These are phyloP conservation scores for Panopea generosa DNA, from an alignment of 2,888 invertebrate species.

Conservation along the genomic window DNA sequence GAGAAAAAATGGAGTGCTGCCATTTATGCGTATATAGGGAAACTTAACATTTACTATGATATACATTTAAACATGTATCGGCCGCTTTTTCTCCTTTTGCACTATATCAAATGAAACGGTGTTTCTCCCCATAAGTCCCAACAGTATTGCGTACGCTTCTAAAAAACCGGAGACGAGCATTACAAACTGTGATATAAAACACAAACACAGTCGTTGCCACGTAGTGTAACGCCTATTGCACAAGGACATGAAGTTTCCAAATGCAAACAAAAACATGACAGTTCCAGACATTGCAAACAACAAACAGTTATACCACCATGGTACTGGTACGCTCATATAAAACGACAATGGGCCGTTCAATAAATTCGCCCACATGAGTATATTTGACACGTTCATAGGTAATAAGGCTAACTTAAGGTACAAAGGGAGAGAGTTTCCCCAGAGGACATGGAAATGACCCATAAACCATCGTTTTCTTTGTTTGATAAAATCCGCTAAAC, in stretches of 20 bases:
- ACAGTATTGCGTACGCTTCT: slow-evolving; percentile 15
- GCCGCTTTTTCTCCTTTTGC: slow-evolving; percentile 21
- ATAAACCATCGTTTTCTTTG: slow-evolving; percentile 31
- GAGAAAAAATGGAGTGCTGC: too few relatives aligned
- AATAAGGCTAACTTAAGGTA: slow-evolving; percentile 4
- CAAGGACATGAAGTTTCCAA: slow-evolving; percentile 49
- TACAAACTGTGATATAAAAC: slow-evolving; percentile 16
- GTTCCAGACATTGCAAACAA: slow-evolving; percentile 12
- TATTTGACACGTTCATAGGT: slow-evolving; percentile 5
- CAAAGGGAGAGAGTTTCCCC: slow-evolving; percentile 1
- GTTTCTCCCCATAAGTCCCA: slow-evolving; percentile 27
- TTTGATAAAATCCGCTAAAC: slow-evolving; percentile 32
- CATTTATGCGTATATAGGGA: too few relatives aligned
- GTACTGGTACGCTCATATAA: background rate
- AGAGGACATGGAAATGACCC: slow-evolving; percentile 40
- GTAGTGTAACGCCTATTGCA: slow-evolving; percentile 12
- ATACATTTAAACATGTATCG: too few relatives aligned
- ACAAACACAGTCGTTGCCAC: slow-evolving; percentile 1
- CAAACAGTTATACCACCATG: slow-evolving; percentile 4
- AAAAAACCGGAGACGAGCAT: slow-evolving; percentile 20
- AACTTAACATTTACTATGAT: too few relatives aligned
- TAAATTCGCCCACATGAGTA: slow-evolving; percentile 17
- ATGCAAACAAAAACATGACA: slow-evolving; percentile 26
- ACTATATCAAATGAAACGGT: slow-evolving; percentile 28
- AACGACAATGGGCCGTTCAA: slow-evolving; percentile 3